Evolutionary conservation across 2,113 vertebrate species (phyloP).

Genomic region (Plectropomus leopardus): DNA sequence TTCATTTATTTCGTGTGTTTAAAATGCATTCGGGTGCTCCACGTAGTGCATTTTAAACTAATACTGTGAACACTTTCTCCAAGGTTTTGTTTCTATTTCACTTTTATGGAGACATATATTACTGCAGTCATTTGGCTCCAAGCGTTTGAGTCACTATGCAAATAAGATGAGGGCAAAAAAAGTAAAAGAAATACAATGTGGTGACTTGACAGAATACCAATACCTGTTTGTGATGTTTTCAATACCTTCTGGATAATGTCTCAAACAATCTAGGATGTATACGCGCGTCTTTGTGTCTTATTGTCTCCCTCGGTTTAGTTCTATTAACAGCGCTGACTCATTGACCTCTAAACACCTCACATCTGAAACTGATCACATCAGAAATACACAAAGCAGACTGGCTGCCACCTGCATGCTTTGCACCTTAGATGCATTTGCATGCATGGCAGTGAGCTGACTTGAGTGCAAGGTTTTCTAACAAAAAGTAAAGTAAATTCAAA

Average conservation of each 20-base stretch:
- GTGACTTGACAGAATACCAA: background rate
- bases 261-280: background rate
- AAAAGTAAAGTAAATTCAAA: background rate
- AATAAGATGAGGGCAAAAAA: too few relatives aligned
- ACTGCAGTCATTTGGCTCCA: too few relatives aligned
- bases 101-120: too few relatives aligned
- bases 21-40: background rate
- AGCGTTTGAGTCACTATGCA: too few relatives aligned
- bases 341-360: too few relatives aligned
- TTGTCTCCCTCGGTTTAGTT: conserved; percentile 2
- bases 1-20: background rate
- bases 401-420: background rate
- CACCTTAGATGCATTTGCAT: background rate
- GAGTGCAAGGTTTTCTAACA: background rate
- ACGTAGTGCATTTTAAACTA: background rate
- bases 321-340: conserved; percentile 9
- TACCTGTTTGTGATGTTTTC: background rate
- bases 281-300: background rate
- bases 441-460: background rate
- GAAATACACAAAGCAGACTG: conserved; percentile 15
- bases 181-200: background rate
- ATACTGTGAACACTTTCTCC: too few relatives aligned
- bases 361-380: conserved; percentile 10
- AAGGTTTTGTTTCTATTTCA: too few relatives aligned
- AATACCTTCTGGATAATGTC: background rate